Conservation (phyloP, 2,113 vertebrate species). For the Malaclemys terrapin region DNA sequence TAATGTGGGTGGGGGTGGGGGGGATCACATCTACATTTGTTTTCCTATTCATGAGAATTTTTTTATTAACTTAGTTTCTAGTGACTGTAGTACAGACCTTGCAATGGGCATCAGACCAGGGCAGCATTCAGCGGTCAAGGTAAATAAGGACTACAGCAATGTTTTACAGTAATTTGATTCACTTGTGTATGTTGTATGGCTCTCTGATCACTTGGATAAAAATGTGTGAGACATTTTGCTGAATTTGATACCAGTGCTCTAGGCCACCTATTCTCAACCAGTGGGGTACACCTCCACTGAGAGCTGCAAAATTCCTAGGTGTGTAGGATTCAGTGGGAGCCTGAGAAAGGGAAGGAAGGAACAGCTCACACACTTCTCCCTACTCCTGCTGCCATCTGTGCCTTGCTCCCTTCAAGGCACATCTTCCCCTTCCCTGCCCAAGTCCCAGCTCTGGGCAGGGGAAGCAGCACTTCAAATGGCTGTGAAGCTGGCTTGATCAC, state of each 20-base stretch:
- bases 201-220: neutral
- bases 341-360: neutral
- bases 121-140: neutral
- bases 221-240: neutral
- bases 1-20: neutral
- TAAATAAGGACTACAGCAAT: neutral
- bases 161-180: neutral
- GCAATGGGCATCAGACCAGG: neutral
- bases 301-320: neutral
- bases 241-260: neutral
- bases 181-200: neutral
- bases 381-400: neutral
- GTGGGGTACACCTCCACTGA: neutral
- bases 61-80: neutral
- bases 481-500: neutral
- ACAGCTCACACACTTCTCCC: neutral
- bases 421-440: neutral
- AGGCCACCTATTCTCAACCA: neutral
- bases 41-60: neutral
- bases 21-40: neutral
- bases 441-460: neutral
- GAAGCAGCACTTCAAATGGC: neutral
- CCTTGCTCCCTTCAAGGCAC: neutral
- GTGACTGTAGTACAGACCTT: neutral
- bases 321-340: neutral